These are phyloP conservation scores for Pogonus chalceus DNA, from an alignment of 1,140 invertebrate genomes.

Conservation along the genomic window DNA sequence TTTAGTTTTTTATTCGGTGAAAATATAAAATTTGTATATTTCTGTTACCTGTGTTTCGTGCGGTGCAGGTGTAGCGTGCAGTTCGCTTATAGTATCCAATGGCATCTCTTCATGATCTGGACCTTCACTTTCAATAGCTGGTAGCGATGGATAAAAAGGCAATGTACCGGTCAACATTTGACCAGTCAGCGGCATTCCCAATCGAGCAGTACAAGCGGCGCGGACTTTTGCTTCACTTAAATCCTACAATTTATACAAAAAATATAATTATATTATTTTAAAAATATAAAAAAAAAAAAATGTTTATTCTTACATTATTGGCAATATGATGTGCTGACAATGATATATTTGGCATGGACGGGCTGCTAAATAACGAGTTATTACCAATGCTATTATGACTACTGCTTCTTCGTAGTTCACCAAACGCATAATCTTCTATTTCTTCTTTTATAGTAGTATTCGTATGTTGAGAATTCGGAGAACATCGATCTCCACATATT, in stretches of 20 bases:
- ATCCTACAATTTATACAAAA: conserved; percentile 34
- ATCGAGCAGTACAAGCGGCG: conserved; percentile 57
- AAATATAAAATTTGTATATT: too few relatives aligned
- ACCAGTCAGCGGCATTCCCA: conserved; percentile 61
- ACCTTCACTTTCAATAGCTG: conserved; percentile 46
- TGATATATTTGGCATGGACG: conserved; percentile 93
- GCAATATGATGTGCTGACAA: conserved; percentile 45
- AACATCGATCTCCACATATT: background rate
- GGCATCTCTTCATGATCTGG: conserved; percentile 33
- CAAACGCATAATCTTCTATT: conserved; percentile 44
- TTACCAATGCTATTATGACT: conserved; percentile 40
- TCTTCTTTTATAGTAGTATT: conserved; percentile 35
- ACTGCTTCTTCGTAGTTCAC: conserved; percentile 38
- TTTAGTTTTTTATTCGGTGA: too few relatives aligned
- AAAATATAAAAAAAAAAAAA: conserved; percentile 2
- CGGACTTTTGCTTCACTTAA: conserved; percentile 70
- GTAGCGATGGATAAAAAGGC: conserved; percentile 64
- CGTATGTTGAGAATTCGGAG: background rate
- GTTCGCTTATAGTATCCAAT: conserved; percentile 37
- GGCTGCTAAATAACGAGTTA: conserved; percentile 76
- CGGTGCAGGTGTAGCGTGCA: conserved; percentile 28
- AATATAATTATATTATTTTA: conserved; percentile 1
- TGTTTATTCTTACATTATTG: background rate
- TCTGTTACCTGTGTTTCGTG: conserved; percentile 3
- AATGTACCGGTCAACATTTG: conserved; percentile 62